Conservation (phyloP, 2,113 vertebrate species). For the Crotalus tigris region DNA sequence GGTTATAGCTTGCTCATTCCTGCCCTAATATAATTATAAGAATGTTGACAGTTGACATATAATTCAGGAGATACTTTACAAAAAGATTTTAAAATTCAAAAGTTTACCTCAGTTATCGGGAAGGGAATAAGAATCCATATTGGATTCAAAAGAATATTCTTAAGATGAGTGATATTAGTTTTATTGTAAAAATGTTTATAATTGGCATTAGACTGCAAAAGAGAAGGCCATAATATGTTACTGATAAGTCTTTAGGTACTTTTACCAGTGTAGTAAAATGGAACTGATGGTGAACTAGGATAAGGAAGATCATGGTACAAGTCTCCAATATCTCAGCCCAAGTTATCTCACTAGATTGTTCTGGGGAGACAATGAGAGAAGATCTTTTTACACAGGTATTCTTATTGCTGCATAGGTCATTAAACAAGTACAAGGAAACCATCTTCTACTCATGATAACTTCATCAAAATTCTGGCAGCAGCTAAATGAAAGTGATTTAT, state of each 20-base stretch:
- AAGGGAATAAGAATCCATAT: background rate
- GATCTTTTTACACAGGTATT: background rate
- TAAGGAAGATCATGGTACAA: background rate
- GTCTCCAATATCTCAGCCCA: background rate
- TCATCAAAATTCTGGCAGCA: background rate
- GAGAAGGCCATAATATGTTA: background rate
- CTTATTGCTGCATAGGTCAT: background rate
- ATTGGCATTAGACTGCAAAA: background rate
- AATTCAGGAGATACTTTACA: background rate
- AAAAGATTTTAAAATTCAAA: background rate
- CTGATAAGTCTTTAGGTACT: background rate
- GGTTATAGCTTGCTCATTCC: background rate
- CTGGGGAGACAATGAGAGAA: background rate
- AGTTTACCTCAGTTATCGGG: background rate
- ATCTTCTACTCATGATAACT: background rate
- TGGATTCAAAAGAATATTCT: background rate
- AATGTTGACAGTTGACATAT: background rate
- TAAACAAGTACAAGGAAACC: background rate
- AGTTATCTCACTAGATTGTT: background rate
- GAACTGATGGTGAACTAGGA: background rate
- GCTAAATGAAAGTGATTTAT: background rate
- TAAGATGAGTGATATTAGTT: background rate
- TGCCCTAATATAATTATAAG: background rate
- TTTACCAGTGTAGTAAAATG: background rate
- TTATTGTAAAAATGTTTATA: background rate